These are phyloP conservation scores for Gopherus flavomarginatus DNA, from an alignment of 2,113 vertebrate genomes.

Conservation along the genomic window DNA sequence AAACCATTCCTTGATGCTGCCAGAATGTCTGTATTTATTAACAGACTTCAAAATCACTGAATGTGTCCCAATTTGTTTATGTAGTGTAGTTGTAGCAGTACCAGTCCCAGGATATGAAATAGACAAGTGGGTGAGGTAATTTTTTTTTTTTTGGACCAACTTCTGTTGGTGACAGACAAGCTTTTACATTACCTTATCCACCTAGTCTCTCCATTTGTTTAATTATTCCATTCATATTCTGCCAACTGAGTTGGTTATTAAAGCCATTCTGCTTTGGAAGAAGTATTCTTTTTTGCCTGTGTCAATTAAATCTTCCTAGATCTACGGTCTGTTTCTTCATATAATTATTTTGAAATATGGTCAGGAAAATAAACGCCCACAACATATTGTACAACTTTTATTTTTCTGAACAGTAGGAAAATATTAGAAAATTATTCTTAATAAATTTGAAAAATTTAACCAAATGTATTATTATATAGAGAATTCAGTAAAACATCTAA, in stretches of 20 bases:
- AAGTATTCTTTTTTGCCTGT: neutral
- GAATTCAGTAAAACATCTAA: neutral
- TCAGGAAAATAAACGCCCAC: neutral
- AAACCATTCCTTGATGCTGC: neutral
- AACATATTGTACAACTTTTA: neutral
- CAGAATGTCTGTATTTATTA: neutral
- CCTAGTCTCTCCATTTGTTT: neutral
- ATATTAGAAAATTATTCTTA: neutral
- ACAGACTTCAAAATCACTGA: neutral
- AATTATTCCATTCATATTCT: neutral
- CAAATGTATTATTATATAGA: neutral
- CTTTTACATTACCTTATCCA: neutral
- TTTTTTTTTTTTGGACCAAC: neutral
- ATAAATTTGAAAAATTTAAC: neutral
- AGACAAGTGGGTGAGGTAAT: neutral
- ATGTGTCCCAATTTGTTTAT: neutral
- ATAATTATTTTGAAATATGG: neutral
- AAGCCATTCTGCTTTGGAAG: neutral
- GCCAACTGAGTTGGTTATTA: neutral
- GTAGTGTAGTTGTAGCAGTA: neutral
- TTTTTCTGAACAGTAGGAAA: neutral
- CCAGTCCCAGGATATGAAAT: neutral
- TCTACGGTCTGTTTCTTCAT: neutral
- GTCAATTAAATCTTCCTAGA: neutral
- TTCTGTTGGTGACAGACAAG: neutral